Conservation (phyloP, 1,140 invertebrate species). For the Drosophila tani region DNA sequence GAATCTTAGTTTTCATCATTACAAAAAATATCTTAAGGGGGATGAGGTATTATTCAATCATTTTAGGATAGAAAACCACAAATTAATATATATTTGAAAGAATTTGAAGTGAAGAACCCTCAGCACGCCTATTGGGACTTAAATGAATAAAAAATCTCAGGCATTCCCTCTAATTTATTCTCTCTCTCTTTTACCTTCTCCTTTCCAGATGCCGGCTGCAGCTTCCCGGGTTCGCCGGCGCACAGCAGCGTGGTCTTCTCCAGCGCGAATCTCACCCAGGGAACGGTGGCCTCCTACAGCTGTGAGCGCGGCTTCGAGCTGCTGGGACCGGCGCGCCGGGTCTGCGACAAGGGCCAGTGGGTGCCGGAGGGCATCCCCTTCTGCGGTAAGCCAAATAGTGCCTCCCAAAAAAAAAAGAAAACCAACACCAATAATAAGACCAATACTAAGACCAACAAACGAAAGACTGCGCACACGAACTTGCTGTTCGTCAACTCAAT, state of each 20-base stretch:
- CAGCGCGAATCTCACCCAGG: constrained; percentile 87
- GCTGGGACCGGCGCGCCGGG: constrained; percentile 92
- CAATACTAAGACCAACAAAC: constrained; percentile 35
- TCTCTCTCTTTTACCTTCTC: not conserved
- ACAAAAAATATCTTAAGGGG: not conserved
- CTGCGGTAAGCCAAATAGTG: constrained; percentile 91
- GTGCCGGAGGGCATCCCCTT: constrained; percentile 96
- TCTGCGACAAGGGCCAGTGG: constrained; percentile 94
- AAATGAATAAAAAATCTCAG: constrained; percentile 34
- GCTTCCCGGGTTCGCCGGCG: constrained; percentile 96
- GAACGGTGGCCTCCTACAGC: constrained; percentile 92
- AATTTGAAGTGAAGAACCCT: not conserved
- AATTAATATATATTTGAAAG: constrained; percentile 2
- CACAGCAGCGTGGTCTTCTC: constrained; percentile 93
- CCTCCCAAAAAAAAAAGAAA: not conserved
- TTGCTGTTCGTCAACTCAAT: constrained; percentile 58
- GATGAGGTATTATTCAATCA: not conserved
- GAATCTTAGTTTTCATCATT: not conserved
- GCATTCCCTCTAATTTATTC: constrained; percentile 15
- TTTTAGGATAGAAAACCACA: not conserved
- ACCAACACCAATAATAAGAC: not conserved
- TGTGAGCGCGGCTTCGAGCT: constrained; percentile 97
- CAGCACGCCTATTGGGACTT: constrained; percentile 33
- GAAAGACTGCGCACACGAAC: constrained; percentile 77
- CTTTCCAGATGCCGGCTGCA: constrained; percentile 86